A percentile compares a stretch with the other conserved stretches of the same genome.
Conservation (phyloP, 2,888 invertebrate genomes). For the Lysandra bellargus region DNA sequence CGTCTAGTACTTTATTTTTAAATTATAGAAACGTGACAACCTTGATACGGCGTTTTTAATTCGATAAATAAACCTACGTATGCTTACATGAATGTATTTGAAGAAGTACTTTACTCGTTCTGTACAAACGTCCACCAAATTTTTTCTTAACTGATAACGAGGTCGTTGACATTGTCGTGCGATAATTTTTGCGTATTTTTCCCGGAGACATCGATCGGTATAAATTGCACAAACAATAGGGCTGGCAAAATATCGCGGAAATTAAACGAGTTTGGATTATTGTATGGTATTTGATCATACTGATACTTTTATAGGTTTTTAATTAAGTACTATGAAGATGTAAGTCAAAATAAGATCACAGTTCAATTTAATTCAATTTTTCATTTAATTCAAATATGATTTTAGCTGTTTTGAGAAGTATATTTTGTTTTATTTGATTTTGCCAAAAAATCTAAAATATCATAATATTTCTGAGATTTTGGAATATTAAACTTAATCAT, state of each 20-base stretch:
- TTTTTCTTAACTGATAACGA: conserved; percentile 63
- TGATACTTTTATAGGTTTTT: neutral
- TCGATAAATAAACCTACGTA: no score
- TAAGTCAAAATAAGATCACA: no score
- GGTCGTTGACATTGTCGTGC: conserved; percentile 60
- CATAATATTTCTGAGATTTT: neutral
- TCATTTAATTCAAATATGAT: no score
- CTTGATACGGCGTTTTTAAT: no score
- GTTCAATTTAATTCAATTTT: no score
- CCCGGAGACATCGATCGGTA: conserved; percentile 36
- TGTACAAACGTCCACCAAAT: conserved; percentile 24
- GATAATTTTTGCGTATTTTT: conserved; percentile 51
- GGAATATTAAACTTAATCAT: neutral
- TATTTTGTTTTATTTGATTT: no score
- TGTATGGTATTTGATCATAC: neutral
- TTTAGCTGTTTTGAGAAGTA: no score
- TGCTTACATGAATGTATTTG: neutral
- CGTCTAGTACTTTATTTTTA: no score
- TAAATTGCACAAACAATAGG: conserved; percentile 29
- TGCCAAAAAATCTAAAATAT: neutral
- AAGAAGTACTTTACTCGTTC: neutral
- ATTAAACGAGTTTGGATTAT: neutral
- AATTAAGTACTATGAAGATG: neutral
- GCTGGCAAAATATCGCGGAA: neutral
- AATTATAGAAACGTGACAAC: no score